phyloP scores from a whole-genome alignment of 1,140 invertebrate species.

The Drosophila suzukii region DNA sequence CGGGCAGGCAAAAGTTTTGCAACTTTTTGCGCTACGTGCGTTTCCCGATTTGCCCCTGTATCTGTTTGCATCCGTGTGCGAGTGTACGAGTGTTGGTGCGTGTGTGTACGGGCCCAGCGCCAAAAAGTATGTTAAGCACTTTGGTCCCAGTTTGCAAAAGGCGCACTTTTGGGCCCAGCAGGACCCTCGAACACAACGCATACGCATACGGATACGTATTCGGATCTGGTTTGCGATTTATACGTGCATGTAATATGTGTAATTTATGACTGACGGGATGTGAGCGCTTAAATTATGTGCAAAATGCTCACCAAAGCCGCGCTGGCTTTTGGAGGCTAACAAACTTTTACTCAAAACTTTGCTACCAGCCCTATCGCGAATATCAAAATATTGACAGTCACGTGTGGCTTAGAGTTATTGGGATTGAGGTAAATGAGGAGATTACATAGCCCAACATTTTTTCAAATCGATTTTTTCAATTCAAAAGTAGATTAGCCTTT shows the following conservation, averaged over 20 bases:
- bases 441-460: neutral
- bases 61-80: conserved; percentile 28
- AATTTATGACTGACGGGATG: conserved; percentile 79
- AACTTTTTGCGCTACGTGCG: conserved; percentile 74
- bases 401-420: conserved; percentile 43
- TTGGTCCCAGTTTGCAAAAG: conserved; percentile 59
- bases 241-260: conserved; percentile 82
- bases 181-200: conserved; percentile 23
- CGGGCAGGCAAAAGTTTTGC: conserved; percentile 45
- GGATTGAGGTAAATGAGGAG: conserved; percentile 5
- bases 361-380: conserved; percentile 16
- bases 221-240: conserved; percentile 74
- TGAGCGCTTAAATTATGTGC: conserved; percentile 79
- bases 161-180: conserved; percentile 55
- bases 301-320: conserved; percentile 67
- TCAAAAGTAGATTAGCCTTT: neutral
- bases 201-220: conserved; percentile 10
- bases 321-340: conserved; percentile 30
- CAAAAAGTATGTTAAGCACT: conserved; percentile 81
- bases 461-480: neutral
- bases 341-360: conserved; percentile 58
- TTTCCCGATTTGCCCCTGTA: conserved; percentile 61
- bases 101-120: conserved; percentile 42
- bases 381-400: conserved; percentile 55
- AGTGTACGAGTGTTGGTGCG: neutral